phyloP scores from a whole-genome alignment of 2,888 invertebrate genomes.

The Drosophila kambysellisi region DNA sequence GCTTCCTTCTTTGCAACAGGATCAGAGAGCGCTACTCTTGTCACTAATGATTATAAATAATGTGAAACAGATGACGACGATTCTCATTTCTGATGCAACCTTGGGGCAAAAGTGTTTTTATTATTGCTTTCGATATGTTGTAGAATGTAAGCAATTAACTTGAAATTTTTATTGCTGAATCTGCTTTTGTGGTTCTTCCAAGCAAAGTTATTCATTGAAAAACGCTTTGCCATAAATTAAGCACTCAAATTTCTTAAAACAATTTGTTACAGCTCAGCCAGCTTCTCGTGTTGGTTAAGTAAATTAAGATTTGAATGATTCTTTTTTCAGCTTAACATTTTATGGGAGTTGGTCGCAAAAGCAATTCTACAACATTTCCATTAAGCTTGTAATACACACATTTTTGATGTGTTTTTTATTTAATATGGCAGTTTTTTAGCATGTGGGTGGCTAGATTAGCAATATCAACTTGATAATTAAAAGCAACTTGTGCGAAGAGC shows the following conservation, averaged over 20 bases:
- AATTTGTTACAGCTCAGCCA: slow-evolving; percentile 2
- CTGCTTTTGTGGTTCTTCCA: slow-evolving; percentile 52
- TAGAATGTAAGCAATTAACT: slow-evolving; percentile 77
- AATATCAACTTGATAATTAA: background rate
- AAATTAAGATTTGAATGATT: slow-evolving; percentile 20
- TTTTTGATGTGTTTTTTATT: background rate
- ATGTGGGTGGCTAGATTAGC: background rate
- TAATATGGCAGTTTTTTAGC: background rate
- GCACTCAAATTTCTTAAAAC: slow-evolving; percentile 12
- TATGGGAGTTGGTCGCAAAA: background rate
- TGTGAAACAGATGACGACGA: slow-evolving; percentile 19
- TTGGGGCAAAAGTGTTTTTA: slow-evolving; percentile 64
- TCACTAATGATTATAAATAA: slow-evolving; percentile 58
- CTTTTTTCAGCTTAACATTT: slow-evolving; percentile 5
- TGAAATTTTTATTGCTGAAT: slow-evolving; percentile 66
- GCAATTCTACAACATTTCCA: background rate
- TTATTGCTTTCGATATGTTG: slow-evolving; percentile 37
- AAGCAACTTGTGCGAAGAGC: slow-evolving; percentile 28
- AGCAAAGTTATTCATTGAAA: slow-evolving; percentile 39
- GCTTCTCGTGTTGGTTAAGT: slow-evolving; percentile 30
- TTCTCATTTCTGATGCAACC: slow-evolving; percentile 45
- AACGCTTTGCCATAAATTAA: slow-evolving; percentile 52
- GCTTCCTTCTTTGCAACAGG: slow-evolving; percentile 56
- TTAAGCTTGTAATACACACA: background rate
- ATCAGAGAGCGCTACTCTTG: slow-evolving; percentile 33